phyloP scores from a whole-genome alignment of 2,888 invertebrate species.

The Teinopalpus imperialis region DNA sequence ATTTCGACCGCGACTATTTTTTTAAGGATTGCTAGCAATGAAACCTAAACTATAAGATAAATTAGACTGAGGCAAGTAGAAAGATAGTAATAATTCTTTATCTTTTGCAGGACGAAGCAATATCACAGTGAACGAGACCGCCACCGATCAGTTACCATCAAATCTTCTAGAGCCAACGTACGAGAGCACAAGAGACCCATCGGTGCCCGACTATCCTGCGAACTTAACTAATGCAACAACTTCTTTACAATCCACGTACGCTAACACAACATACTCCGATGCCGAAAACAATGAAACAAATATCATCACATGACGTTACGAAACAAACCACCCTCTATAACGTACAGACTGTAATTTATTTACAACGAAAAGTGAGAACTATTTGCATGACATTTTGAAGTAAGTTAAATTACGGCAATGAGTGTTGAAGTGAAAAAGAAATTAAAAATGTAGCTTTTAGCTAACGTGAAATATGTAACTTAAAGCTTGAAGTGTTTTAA shows the following conservation, averaged over 20 bases:
- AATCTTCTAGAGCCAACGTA: slow-evolving; percentile 35
- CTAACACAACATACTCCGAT: slow-evolving; percentile 29
- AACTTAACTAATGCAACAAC: slow-evolving; percentile 28
- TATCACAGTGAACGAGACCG: slow-evolving; percentile 61
- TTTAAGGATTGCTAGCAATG: too few relatives aligned
- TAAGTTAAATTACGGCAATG: background rate
- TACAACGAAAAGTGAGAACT: background rate
- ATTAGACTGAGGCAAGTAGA: too few relatives aligned
- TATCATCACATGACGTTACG: slow-evolving; percentile 15
- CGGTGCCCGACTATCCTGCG: slow-evolving; percentile 26
- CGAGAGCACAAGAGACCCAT: slow-evolving; percentile 29
- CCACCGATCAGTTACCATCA: slow-evolving; percentile 38
- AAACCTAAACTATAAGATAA: too few relatives aligned
- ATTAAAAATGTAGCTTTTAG: background rate
- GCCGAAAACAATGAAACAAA: slow-evolving; percentile 19
- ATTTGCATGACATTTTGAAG: slow-evolving; percentile 8
- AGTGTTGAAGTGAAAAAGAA: slow-evolving; percentile 1
- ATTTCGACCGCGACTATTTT: too few relatives aligned
- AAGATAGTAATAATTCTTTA: too few relatives aligned
- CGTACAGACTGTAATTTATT: slow-evolving; percentile 11
- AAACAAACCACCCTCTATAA: slow-evolving; percentile 7
- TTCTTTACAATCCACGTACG: slow-evolving; percentile 28
- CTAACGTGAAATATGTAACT: too few relatives aligned
- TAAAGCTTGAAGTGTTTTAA: too few relatives aligned
- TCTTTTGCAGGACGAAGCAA: slow-evolving; percentile 70